Conservation (phyloP, 2,113 vertebrate genomes). For the Silurus glanis region DNA sequence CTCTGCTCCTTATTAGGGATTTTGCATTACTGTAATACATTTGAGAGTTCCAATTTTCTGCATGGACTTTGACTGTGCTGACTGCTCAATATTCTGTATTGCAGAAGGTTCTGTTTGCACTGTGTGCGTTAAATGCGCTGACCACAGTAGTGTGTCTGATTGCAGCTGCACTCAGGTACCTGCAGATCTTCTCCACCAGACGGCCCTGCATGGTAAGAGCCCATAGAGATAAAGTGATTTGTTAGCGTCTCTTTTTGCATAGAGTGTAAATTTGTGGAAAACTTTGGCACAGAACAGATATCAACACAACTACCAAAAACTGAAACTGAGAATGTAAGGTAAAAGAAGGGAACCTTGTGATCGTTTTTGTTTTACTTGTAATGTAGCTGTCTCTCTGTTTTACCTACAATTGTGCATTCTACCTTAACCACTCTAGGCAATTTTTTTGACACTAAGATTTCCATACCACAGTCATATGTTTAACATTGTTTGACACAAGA, state of each 20-base stretch:
- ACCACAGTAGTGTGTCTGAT: conserved; percentile 80
- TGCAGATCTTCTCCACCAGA: conserved; percentile 75
- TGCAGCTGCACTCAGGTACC: conserved; percentile 75
- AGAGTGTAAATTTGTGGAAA: too few relatives aligned
- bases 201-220: conserved; percentile 75
- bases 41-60: neutral
- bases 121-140: conserved; percentile 81
- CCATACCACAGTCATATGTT: neutral
- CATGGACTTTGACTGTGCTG: neutral
- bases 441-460: too few relatives aligned
- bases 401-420: too few relatives aligned
- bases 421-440: too few relatives aligned
- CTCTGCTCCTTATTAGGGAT: neutral
- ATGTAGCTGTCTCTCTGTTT: too few relatives aligned
- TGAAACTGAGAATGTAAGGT: too few relatives aligned
- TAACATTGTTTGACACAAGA: neutral
- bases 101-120: conserved; percentile 84
- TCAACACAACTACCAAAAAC: too few relatives aligned
- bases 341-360: too few relatives aligned
- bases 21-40: neutral
- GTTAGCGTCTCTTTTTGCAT: neutral
- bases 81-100: conserved; percentile 5
- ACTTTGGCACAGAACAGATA: too few relatives aligned
- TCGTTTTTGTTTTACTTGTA: neutral
- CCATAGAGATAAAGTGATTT: neutral